phyloP scores from a whole-genome alignment of 2,113 vertebrate species.

The Coptodon bakossiorum region DNA sequence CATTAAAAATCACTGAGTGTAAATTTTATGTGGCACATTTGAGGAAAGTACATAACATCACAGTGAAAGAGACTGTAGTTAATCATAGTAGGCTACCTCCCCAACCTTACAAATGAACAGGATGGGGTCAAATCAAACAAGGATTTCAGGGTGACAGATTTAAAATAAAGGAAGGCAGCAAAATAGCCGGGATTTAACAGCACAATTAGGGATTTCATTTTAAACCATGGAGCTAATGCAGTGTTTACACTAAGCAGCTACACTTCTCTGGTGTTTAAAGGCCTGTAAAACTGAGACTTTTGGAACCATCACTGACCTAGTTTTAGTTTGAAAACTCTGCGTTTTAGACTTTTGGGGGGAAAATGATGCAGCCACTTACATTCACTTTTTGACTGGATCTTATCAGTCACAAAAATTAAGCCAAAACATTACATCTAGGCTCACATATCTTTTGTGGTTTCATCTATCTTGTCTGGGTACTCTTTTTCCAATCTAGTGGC shows the following conservation, averaged over 20 bases:
- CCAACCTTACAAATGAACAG: neutral
- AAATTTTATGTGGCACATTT: neutral
- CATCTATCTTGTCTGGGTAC: neutral
- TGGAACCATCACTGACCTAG: neutral
- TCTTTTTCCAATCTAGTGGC: neutral
- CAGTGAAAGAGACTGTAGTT: neutral
- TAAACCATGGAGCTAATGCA: neutral
- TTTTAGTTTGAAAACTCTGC: neutral
- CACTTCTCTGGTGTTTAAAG: neutral
- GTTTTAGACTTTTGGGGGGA: neutral
- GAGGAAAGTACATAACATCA: constrained; percentile 4
- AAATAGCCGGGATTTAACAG: neutral
- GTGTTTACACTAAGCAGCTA: neutral
- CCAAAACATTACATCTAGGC: neutral
- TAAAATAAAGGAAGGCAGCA: neutral
- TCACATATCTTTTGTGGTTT: neutral
- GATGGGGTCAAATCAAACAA: neutral
- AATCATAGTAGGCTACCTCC: neutral
- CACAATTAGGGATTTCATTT: neutral
- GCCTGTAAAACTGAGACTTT: neutral
- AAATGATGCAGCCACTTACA: rapidly evolving
- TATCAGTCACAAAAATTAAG: neutral
- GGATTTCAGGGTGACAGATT: neutral
- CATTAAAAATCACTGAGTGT: neutral
- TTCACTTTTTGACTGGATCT: neutral